These are phyloP conservation scores for Hippoglossus stenolepis DNA, from an alignment of 2,113 vertebrate species.

Conservation along the genomic window DNA sequence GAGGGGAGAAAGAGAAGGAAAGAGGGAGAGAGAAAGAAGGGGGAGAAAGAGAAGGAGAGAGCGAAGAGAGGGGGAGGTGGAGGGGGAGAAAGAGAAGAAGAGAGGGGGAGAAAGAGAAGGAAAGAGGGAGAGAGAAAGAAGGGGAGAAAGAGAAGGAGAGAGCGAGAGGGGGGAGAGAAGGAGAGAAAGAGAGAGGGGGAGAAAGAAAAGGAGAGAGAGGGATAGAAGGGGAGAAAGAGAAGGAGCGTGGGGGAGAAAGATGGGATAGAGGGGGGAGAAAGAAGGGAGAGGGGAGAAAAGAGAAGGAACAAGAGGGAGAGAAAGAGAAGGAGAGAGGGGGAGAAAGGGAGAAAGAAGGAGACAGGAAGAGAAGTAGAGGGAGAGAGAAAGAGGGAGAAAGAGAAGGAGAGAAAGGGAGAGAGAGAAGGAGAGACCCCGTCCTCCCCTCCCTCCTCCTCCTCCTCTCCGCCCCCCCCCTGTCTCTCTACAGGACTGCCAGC, in stretches of 20 bases:
- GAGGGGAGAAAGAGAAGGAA: neutral
- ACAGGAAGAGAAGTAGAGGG: too few species aligned
- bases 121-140: slow-evolving; percentile 1
- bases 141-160: neutral
- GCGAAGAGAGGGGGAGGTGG: too few species aligned
- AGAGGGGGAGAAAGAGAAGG: neutral
- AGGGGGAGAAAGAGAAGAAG: neutral
- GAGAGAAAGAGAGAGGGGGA: neutral
- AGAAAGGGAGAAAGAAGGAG: neutral
- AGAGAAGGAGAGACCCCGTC: slow-evolving; percentile 25
- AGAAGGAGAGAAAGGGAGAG: neutral
- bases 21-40: neutral
- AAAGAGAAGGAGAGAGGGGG: neutral
- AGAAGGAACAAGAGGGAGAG: neutral
- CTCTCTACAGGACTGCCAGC: slow-evolving; percentile 82
- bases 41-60: neutral
- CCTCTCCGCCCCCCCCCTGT: slow-evolving; percentile 65
- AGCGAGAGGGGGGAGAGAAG: neutral
- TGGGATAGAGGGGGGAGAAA: neutral
- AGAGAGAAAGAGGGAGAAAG: neutral
- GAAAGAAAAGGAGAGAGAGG: neutral
- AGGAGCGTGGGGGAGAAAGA: neutral
- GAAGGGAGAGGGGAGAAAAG: neutral
- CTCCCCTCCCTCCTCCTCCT: slow-evolving; percentile 55
- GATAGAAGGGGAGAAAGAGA: neutral